Conservation (phyloP, 1,140 invertebrate species). For the Sinonovacula constricta region DNA sequence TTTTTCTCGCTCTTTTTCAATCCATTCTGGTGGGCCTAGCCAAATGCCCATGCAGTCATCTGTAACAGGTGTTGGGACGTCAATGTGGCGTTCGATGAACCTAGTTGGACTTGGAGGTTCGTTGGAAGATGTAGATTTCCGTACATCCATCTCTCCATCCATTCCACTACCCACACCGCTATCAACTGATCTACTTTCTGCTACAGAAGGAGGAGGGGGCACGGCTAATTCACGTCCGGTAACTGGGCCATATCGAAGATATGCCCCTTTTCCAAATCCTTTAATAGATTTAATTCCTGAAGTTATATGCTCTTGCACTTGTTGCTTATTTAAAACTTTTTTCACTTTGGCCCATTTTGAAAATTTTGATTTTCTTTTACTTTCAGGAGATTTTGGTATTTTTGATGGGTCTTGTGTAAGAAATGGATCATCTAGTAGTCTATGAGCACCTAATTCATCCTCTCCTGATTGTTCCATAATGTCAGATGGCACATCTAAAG, state of each 20-base stretch:
- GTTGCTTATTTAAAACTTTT: slow-evolving; percentile 72
- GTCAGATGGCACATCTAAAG: slow-evolving; percentile 70
- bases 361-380: slow-evolving; percentile 70
- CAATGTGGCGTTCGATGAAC: slow-evolving; percentile 49
- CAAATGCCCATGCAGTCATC: slow-evolving; percentile 62
- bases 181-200: slow-evolving; percentile 65
- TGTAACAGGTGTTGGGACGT: slow-evolving; percentile 48
- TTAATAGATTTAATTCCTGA: slow-evolving; percentile 66
- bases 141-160: slow-evolving; percentile 61
- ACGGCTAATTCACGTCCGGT: slow-evolving; percentile 62
- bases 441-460: slow-evolving; percentile 56
- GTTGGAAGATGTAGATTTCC: slow-evolving; percentile 65
- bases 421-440: slow-evolving; percentile 46
- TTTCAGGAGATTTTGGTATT: slow-evolving; percentile 56
- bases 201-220: slow-evolving; percentile 30
- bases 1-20: slow-evolving; percentile 64
- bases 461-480: slow-evolving; percentile 65
- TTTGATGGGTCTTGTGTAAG: slow-evolving; percentile 51
- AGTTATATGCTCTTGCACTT: slow-evolving; percentile 67
- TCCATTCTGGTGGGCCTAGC: slow-evolving; percentile 75
- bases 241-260: slow-evolving; percentile 53
- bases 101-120: slow-evolving; percentile 67
- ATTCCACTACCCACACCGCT: slow-evolving; percentile 68
- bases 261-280: slow-evolving; percentile 59
- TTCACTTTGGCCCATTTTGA: slow-evolving; percentile 76